phyloP scores from a whole-genome alignment of 2,113 vertebrate genomes.

The Myotis davidii region DNA sequence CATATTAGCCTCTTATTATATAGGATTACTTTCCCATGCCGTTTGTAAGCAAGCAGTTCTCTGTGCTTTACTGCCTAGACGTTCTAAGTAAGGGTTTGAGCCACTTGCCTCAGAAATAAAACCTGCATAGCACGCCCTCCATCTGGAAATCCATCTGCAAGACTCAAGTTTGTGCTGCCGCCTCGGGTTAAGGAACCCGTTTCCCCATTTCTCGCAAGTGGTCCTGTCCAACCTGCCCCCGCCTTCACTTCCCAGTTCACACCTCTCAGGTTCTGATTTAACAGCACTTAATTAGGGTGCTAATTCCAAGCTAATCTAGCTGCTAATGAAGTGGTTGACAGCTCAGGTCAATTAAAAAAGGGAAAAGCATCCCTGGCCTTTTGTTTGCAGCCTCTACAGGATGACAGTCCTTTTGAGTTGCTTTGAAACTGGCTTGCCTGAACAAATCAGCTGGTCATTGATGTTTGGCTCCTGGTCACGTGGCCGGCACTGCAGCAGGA shows the following conservation, averaged over 20 bases:
- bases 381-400: slow-evolving; percentile 41
- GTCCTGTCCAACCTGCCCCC: neutral
- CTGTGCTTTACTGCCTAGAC: neutral
- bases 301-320: slow-evolving; percentile 67
- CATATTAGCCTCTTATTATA: too few species aligned
- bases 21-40: neutral
- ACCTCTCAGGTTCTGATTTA: slow-evolving; percentile 34
- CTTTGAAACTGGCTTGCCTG: slow-evolving; percentile 31
- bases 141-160: neutral
- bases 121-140: neutral
- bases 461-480: neutral
- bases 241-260: neutral
- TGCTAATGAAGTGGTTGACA: slow-evolving; percentile 68
- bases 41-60: neutral
- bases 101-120: neutral
- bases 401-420: slow-evolving; percentile 68
- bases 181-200: neutral
- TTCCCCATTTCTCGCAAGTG: neutral
- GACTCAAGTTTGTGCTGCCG: too few species aligned
- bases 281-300: slow-evolving; percentile 69
- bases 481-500: neutral
- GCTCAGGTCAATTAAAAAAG: slow-evolving; percentile 57
- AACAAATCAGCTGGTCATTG: neutral
- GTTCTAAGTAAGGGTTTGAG: neutral
- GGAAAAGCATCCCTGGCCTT: slow-evolving; percentile 43